phyloP scores from a whole-genome alignment of 1,140 invertebrate genomes.

The Sinella curviseta region DNA sequence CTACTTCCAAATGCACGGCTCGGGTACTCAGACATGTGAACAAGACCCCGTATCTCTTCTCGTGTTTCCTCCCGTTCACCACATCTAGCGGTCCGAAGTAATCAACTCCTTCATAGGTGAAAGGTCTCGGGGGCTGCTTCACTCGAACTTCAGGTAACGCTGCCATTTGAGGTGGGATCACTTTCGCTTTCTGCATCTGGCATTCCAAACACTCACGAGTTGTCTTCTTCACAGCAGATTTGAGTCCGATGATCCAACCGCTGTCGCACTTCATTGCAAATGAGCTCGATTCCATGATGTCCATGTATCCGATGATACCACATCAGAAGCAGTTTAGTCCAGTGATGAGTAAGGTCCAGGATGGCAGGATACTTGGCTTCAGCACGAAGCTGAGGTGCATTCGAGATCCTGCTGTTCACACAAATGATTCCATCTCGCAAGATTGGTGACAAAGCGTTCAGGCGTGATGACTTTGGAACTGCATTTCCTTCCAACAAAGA shows the following conservation, averaged over 20 bases:
- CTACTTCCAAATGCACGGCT: slow-evolving; percentile 48
- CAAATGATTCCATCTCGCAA: background rate
- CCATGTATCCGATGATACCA: background rate
- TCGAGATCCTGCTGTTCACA: background rate
- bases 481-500: background rate
- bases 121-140: slow-evolving; percentile 29
- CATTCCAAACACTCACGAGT: slow-evolving; percentile 2
- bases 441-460: slow-evolving; percentile 10
- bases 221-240: slow-evolving; percentile 12
- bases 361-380: background rate
- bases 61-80: slow-evolving; percentile 31
- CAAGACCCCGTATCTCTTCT: slow-evolving; percentile 33
- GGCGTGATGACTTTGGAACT: background rate
- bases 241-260: slow-evolving; percentile 38
- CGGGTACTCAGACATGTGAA: slow-evolving; percentile 42
- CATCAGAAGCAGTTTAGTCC: background rate
- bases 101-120: slow-evolving; percentile 42
- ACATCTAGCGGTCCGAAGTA: slow-evolving; percentile 49
- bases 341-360: background rate
- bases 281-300: slow-evolving; percentile 8
- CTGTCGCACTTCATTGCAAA: slow-evolving; percentile 33
- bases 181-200: background rate
- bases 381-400: background rate
- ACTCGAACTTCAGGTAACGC: slow-evolving; percentile 41
- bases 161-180: slow-evolving; percentile 34